A percentile compares a stretch with the other conserved stretches of the same genome.
These are phyloP conservation scores for Artibeus jamaicensis DNA, from an alignment of 2,797 vertebrate genomes.

Conservation along the genomic window DNA sequence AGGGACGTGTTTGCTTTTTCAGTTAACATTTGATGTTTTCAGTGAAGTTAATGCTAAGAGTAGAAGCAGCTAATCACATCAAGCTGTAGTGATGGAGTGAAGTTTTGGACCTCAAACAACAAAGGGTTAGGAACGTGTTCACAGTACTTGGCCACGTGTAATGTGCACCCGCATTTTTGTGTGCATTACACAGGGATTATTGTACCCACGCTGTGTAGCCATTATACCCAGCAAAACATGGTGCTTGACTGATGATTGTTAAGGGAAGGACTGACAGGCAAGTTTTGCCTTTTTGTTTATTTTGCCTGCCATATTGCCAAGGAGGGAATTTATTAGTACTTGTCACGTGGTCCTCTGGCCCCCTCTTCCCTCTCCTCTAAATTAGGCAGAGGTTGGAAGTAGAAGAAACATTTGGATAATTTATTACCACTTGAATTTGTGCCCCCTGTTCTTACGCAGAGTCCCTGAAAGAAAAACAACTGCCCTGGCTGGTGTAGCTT, in stretches of 20 bases:
- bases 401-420: constrained; percentile 13
- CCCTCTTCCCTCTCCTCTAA: background rate
- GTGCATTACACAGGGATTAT: too few species aligned
- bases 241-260: background rate
- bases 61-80: background rate
- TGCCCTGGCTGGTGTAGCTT: too few species aligned
- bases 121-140: background rate
- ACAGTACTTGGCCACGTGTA: too few species aligned
- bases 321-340: background rate
- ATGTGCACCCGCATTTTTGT: too few species aligned
- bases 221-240: too few species aligned
- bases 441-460: constrained; percentile 61
- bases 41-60: background rate
- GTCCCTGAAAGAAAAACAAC: background rate
- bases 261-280: background rate
- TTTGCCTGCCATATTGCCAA: background rate
- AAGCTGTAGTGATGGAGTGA: background rate
- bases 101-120: background rate
- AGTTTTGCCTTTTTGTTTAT: background rate
- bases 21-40: background rate
- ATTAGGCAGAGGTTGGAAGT: background rate
- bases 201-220: too few species aligned
- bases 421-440: constrained; percentile 58
- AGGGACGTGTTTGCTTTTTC: background rate
- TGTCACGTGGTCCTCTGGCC: background rate